These are phyloP conservation scores for Ceratothoa steindachneri DNA, from an alignment of 2,888 invertebrate species.

Conservation along the genomic window DNA sequence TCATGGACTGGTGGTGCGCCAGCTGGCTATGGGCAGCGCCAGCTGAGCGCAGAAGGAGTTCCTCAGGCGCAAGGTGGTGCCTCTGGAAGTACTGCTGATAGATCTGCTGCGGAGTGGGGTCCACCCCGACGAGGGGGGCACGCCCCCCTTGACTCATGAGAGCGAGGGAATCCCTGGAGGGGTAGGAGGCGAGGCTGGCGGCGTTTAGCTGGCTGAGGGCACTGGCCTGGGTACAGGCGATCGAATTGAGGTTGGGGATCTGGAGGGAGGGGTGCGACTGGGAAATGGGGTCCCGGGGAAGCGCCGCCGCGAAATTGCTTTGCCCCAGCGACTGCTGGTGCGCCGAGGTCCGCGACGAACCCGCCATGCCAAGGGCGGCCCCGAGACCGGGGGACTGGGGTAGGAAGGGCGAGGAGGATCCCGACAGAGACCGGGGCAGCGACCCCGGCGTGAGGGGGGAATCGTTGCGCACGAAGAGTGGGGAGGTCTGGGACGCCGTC, in stretches of 20 bases:
- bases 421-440: constrained; percentile 39
- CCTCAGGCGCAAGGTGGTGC: constrained; percentile 58
- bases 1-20: constrained; percentile 49
- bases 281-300: constrained; percentile 44
- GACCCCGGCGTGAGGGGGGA: constrained; percentile 42
- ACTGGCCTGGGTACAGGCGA: constrained; percentile 37
- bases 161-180: constrained; percentile 38
- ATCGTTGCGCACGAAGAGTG: constrained; percentile 43
- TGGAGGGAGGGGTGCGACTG: constrained; percentile 47
- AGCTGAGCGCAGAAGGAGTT: constrained; percentile 52
- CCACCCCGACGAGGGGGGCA: constrained; percentile 32
- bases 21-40: constrained; percentile 62
- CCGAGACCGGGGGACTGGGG: constrained; percentile 43
- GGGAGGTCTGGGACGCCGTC: constrained; percentile 40
- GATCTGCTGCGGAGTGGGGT: constrained; percentile 56
- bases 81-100: constrained; percentile 70
- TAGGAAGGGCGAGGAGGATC: constrained; percentile 43
- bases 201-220: constrained; percentile 43
- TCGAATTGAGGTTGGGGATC: constrained; percentile 43
- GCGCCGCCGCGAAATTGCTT: constrained; percentile 36
- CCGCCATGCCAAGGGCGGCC: constrained; percentile 36
- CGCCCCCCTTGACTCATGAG: constrained; percentile 42
- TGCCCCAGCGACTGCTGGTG: constrained; percentile 43
- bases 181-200: constrained; percentile 38
- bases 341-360: constrained; percentile 42